phyloP scores from a whole-genome alignment of 53 echinoderm and acorn worm species.

The Mesocentrotus franciscanus region DNA sequence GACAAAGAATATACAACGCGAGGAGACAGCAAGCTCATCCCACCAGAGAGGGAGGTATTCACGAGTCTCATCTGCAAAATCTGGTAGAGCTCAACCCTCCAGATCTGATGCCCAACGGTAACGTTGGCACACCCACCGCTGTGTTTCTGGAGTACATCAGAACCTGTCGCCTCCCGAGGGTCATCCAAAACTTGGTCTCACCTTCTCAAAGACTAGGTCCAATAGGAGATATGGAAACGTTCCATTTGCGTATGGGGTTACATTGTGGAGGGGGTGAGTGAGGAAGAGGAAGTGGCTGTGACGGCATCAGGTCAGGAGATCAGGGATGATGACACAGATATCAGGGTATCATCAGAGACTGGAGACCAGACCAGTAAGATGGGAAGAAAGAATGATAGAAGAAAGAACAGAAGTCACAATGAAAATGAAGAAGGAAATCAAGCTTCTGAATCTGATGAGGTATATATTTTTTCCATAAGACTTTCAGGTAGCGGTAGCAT shows the following conservation, averaged over 20 bases:
- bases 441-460: constrained; percentile 70
- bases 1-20: constrained; percentile 57
- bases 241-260: constrained; percentile 78
- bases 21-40: constrained; percentile 65
- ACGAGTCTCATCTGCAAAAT: constrained; percentile 65
- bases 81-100: constrained; percentile 89
- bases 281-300: constrained; percentile 61
- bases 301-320: constrained; percentile 83
- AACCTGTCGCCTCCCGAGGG: constrained; percentile 80
- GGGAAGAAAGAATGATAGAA: constrained; percentile 31
- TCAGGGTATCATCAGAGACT: neutral
- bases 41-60: constrained; percentile 65
- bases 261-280: constrained; percentile 29
- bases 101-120: constrained; percentile 92
- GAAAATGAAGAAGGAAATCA: constrained; percentile 41
- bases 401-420: constrained; percentile 21
- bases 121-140: constrained; percentile 92
- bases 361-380: neutral
- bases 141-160: constrained; percentile 80
- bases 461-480: neutral
- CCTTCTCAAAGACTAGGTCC: constrained; percentile 80
- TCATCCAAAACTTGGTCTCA: constrained; percentile 88
- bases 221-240: constrained; percentile 93
- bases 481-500: too few species aligned
- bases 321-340: constrained; percentile 40